Percentiles rank a stretch among this genome's conserved stretches.
phyloP scores from a whole-genome alignment of 2,113 vertebrate species.

The Ammodytes marinus region DNA sequence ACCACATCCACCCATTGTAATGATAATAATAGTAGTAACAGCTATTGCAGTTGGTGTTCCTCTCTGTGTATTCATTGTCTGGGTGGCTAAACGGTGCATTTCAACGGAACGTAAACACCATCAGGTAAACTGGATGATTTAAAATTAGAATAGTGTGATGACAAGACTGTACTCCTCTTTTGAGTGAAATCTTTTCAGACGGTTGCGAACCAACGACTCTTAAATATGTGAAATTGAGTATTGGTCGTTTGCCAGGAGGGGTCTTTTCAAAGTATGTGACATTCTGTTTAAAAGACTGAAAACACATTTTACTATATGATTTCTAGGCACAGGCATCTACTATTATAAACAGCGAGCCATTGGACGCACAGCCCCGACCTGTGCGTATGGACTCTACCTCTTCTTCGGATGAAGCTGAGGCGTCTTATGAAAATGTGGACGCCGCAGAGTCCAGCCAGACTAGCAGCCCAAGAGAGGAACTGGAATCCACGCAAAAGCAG shows the following conservation, averaged over 20 bases:
- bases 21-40: fast-evolving
- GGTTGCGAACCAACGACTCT: background rate
- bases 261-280: background rate
- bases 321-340: constrained; percentile 3
- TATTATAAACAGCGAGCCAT: background rate
- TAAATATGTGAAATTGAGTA: background rate
- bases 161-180: background rate
- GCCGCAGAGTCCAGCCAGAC: background rate
- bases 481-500: background rate
- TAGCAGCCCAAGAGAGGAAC: background rate
- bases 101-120: fast-evolving
- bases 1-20: fast-evolving
- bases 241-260: background rate
- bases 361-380: background rate
- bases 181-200: background rate
- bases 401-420: constrained; percentile 24
- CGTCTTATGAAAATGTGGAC: constrained; percentile 54
- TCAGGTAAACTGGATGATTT: constrained; percentile 36
- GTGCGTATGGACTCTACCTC: background rate
- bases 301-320: background rate
- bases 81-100: background rate
- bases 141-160: background rate
- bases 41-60: fast-evolving
- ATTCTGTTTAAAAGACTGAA: background rate
- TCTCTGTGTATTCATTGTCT: fast-evolving